Base-by-base conservation (phyloP, 2,888 invertebrate genomes). In the Melanchra persicariae region DNA sequence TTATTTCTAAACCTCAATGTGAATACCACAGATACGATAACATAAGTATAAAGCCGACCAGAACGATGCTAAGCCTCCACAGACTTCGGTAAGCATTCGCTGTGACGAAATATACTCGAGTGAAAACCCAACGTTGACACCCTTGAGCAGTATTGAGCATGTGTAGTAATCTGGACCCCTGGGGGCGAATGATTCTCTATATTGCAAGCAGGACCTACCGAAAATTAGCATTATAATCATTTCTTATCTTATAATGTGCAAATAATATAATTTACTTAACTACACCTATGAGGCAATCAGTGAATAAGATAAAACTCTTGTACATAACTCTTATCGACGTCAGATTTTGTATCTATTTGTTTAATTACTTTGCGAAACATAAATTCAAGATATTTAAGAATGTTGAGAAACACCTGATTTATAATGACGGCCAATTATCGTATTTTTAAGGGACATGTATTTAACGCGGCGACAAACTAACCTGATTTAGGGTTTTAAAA, bases 221-320 rank as follows among this genome's bases (percentile, higher is more conserved):
- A 59, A 43, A 43, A 43, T 26, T 43, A 70, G 43, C 37, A 40
- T 51, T 37, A n/a, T 22, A 24, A 49, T 24, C 0, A 24, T 26
- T 30, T 15, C 12, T 22, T 51, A 51, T 51, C 37, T 52, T 17
- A 65, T 30, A 17, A 43, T n/a, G 1, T 17, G 37, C 17, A 37
- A 34, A 17, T 45, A 51, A 57, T 40, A 49, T 6, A 6, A n/a
- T n/a, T n/a, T 30, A 4, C 3, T 3, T 6, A n/a, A 40, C 40
- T 40, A 40, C 12, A 10, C n/a, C 1, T 26, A 45, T 49, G 26
- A 26, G 9, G 45, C 34, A n/a, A 60, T 49, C 26, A 45, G 54
- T 66, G 59, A 58, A 64, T 52, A 59, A 51, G 22, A 76, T 61
- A 74, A 74, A 57, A 67, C 22, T 43, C n/a, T 43, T 9, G 58